phyloP scores from a whole-genome alignment of 2,113 vertebrate species.

The Pipa parva region DNA sequence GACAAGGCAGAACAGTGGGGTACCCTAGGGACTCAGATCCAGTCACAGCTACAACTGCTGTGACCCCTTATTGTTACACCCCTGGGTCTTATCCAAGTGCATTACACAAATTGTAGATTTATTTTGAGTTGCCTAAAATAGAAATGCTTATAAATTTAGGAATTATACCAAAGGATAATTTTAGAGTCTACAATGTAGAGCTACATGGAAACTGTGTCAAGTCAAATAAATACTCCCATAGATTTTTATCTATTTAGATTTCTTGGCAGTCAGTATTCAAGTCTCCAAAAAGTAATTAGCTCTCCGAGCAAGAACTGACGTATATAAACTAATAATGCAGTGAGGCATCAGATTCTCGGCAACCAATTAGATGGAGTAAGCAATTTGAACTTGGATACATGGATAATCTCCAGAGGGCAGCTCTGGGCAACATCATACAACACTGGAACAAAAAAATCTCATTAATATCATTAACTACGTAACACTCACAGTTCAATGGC shows the following conservation, averaged over 20 bases:
- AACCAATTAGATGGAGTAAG: constrained; percentile 33
- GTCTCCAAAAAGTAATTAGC: constrained; percentile 41
- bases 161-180: constrained; percentile 26
- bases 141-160: constrained; percentile 4
- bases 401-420: constrained; percentile 22
- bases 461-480: constrained; percentile 34
- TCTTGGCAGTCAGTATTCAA: constrained; percentile 26
- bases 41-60: too few relatives aligned
- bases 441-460: constrained; percentile 31
- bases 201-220: constrained; percentile 14
- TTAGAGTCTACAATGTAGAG: constrained; percentile 28
- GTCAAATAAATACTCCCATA: constrained; percentile 20
- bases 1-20: too few relatives aligned
- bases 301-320: constrained; percentile 33
- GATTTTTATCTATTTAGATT: constrained; percentile 31
- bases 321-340: constrained; percentile 39
- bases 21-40: too few relatives aligned
- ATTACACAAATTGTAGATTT: not conserved
- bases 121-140: constrained; percentile 22
- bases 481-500: constrained; percentile 98
- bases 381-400: constrained; percentile 30
- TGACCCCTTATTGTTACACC: too few relatives aligned
- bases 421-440: constrained; percentile 27
- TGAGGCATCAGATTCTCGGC: constrained; percentile 36
- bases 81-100: too few relatives aligned